A percentile compares a stretch with the other conserved stretches of the same genome.
These are phyloP conservation scores for Rachycentron canadum DNA, from an alignment of 2,797 vertebrate species.

Conservation along the genomic window DNA sequence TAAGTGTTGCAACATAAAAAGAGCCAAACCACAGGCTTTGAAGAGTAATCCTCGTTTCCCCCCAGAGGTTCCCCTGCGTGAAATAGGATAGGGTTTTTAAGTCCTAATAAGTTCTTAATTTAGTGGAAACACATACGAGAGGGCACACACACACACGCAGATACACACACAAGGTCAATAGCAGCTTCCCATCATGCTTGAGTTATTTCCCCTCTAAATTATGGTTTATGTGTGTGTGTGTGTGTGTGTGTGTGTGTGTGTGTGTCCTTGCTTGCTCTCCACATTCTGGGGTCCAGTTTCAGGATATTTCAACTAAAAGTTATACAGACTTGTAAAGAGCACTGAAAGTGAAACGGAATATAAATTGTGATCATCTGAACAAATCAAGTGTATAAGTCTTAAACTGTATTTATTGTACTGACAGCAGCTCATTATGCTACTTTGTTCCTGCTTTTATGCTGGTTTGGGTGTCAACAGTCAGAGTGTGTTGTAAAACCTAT, in stretches of 20 bases:
- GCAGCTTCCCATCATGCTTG: constrained; percentile 44
- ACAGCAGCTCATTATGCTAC: constrained; percentile 30
- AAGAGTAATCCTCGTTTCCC: constrained; percentile 73
- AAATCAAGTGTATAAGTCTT: constrained; percentile 18
- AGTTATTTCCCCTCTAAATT: constrained; percentile 59
- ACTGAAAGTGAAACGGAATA: constrained; percentile 16
- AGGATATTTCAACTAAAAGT: constrained; percentile 25
- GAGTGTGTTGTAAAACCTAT: constrained; percentile 11
- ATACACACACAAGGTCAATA: constrained; percentile 34
- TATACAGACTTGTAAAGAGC: constrained; percentile 30
- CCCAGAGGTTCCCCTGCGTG: constrained; percentile 59
- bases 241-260: constrained; percentile 21
- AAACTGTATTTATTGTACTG: constrained; percentile 29
- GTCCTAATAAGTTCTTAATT: constrained; percentile 81
- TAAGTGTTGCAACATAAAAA: constrained; percentile 74
- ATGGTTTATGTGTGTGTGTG: constrained; percentile 12
- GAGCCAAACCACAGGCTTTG: constrained; percentile 67
- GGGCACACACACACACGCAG: constrained; percentile 26
- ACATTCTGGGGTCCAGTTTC: constrained; percentile 43
- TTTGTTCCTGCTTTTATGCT: constrained; percentile 17
- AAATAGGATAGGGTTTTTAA: constrained; percentile 77
- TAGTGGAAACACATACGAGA: constrained; percentile 66
- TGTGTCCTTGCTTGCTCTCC: constrained; percentile 10
- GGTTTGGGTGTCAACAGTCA: constrained; percentile 15
- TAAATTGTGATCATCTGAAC: constrained; percentile 4